Conservation (phyloP, 2,888 invertebrate genomes). For the Sialis lutaria region DNA sequence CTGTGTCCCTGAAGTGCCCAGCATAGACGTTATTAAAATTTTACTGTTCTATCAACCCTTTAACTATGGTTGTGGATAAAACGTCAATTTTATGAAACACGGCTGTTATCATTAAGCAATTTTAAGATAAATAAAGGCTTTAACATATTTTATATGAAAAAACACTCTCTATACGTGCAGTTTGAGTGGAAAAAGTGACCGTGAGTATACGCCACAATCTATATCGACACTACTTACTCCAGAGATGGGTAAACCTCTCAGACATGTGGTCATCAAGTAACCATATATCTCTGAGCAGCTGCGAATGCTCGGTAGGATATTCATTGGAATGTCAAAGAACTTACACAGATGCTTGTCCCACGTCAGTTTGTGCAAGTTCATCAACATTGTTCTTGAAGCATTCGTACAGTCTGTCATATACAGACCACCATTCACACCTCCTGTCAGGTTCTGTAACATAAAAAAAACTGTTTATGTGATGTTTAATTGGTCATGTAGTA, state of each 20-base stretch:
- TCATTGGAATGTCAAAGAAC: constrained; percentile 73
- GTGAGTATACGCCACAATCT: too few species aligned
- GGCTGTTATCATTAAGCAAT: too few species aligned
- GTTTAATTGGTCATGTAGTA: background rate
- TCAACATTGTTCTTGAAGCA: constrained; percentile 88
- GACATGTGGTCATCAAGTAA: constrained; percentile 48
- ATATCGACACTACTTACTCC: constrained; percentile 43
- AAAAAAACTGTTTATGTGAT: constrained; percentile 1
- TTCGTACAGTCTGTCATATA: constrained; percentile 95
- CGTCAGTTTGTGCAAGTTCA: constrained; percentile 75
- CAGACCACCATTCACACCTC: constrained; percentile 40
- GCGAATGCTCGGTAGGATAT: constrained; percentile 73
- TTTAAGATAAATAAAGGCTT: too few species aligned
- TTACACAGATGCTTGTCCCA: constrained; percentile 81
- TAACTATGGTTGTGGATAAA: too few species aligned
- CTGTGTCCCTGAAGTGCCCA: too few species aligned
- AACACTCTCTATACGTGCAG: too few species aligned
- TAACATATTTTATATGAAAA: too few species aligned
- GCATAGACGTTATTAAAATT: too few species aligned
- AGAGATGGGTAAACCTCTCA: constrained; percentile 70
- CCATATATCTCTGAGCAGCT: constrained; percentile 91
- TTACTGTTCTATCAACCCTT: too few species aligned
- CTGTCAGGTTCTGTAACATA: constrained; percentile 45
- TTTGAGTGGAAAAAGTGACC: too few species aligned
- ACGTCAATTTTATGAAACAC: too few species aligned